Percentiles rank a stretch among this genome's conserved stretches.
Conservation (phyloP, 1,140 invertebrate species). For the Aplysia californica region DNA sequence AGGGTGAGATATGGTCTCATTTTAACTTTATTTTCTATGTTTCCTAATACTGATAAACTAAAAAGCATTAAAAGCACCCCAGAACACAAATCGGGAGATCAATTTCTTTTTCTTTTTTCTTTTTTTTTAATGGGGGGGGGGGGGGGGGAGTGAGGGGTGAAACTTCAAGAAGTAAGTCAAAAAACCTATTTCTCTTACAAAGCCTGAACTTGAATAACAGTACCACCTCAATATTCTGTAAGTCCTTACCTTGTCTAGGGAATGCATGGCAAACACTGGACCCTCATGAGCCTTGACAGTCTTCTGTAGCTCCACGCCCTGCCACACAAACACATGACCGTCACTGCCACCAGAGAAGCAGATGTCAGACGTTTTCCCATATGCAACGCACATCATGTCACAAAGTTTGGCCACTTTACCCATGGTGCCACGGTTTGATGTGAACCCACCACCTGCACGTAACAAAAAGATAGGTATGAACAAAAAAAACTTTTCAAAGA, state of each 20-base stretch:
- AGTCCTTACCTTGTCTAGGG: constrained; percentile 59
- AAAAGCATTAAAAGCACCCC: not conserved
- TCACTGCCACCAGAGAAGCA: constrained; percentile 66
- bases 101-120: no score
- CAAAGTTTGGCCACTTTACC: constrained; percentile 66
- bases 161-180: no score
- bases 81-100: no score
- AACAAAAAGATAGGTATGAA: constrained; percentile 6
- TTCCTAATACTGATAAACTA: not conserved
- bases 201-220: no score
- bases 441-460: constrained; percentile 65
- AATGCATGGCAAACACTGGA: constrained; percentile 68
- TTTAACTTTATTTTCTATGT: no score
- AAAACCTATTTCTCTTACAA: no score
- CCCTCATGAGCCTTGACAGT: constrained; percentile 67
- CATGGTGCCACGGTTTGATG: constrained; percentile 65
- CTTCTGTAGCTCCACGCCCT: constrained; percentile 52
- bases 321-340: constrained; percentile 67
- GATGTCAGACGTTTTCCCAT: constrained; percentile 59
- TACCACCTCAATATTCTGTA: no score
- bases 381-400: constrained; percentile 66
- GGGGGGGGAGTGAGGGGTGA: no score
- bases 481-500: no score
- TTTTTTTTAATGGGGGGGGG: no score
- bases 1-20: no score